Evolutionary conservation across 2,888 invertebrate species (phyloP).

Genomic region (Drosophila imparisetae): DNA sequence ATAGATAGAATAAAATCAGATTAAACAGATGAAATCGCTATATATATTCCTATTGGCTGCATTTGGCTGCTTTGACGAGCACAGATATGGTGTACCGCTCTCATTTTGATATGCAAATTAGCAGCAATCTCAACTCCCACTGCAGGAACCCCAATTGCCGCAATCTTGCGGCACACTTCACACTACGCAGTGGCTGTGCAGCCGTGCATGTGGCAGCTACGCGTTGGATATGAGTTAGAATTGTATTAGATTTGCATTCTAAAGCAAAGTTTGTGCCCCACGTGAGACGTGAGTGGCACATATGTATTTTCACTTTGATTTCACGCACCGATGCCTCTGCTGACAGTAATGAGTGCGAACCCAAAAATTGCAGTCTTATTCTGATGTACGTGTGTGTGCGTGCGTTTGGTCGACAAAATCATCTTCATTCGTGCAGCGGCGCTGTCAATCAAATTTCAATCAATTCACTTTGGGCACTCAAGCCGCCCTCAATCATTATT

Average conservation of each 20-base stretch:
- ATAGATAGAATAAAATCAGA: background rate
- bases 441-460: slow-evolving; percentile 71
- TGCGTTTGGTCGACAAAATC: slow-evolving; percentile 27
- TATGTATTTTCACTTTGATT: slow-evolving; percentile 60
- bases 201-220: slow-evolving; percentile 58
- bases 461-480: slow-evolving; percentile 28
- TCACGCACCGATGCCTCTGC: slow-evolving; percentile 57
- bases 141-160: slow-evolving; percentile 3
- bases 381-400: background rate
- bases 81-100: slow-evolving; percentile 41
- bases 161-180: background rate
- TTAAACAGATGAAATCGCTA: background rate
- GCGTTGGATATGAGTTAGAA: slow-evolving; percentile 56
- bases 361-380: background rate
- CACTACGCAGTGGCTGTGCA: slow-evolving; percentile 24
- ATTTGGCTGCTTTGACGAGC: slow-evolving; percentile 61
- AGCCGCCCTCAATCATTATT: slow-evolving; percentile 43
- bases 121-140: slow-evolving; percentile 1
- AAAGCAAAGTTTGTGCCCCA: slow-evolving; percentile 62
- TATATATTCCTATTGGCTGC: slow-evolving; percentile 30
- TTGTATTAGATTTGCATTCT: slow-evolving; percentile 70
- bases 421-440: slow-evolving; percentile 47
- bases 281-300: slow-evolving; percentile 47
- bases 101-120: slow-evolving; percentile 68
- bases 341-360: slow-evolving; percentile 38